Evolutionary conservation across 2,797 vertebrate species (phyloP).

Genomic region (Sparus aurata): DNA sequence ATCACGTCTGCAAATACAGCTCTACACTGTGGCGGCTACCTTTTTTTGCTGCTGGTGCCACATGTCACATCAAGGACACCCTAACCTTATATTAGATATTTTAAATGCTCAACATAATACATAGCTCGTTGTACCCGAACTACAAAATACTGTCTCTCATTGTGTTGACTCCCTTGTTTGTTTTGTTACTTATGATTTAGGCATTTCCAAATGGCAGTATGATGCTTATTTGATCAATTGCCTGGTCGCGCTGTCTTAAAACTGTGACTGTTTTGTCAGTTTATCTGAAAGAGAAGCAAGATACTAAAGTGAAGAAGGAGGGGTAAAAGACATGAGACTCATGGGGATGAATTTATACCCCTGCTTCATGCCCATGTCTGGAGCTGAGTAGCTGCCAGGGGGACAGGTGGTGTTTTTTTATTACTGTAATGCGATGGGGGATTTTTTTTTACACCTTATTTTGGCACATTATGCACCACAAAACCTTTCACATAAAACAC

Average conservation of each 20-base stretch:
- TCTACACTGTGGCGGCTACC: background rate
- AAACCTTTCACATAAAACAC: background rate
- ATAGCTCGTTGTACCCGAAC: background rate
- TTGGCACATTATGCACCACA: background rate
- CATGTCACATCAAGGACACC: background rate
- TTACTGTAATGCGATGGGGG: slow-evolving; percentile 19
- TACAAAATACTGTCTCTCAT: background rate
- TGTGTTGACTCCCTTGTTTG: background rate
- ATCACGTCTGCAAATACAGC: background rate
- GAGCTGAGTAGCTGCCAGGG: slow-evolving; percentile 44
- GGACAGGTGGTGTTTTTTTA: slow-evolving; percentile 54
- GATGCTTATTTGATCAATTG: background rate
- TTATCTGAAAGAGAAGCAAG: slow-evolving; percentile 15
- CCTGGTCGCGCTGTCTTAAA: background rate
- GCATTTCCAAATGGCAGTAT: background rate
- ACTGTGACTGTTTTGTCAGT: background rate
- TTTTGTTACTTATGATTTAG: background rate
- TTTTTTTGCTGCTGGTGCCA: slow-evolving; percentile 1
- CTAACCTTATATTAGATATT: background rate
- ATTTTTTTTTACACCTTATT: slow-evolving; percentile 4
- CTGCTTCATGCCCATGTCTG: slow-evolving; percentile 39
- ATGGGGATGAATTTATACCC: slow-evolving; percentile 14
- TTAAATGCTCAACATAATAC: background rate
- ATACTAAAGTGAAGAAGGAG: background rate
- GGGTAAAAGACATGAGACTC: slow-evolving; percentile 4